Percentiles rank a stretch among this genome's conserved stretches.
Conservation (phyloP, 2,797 vertebrate genomes). For the Acanthiza pusilla region DNA sequence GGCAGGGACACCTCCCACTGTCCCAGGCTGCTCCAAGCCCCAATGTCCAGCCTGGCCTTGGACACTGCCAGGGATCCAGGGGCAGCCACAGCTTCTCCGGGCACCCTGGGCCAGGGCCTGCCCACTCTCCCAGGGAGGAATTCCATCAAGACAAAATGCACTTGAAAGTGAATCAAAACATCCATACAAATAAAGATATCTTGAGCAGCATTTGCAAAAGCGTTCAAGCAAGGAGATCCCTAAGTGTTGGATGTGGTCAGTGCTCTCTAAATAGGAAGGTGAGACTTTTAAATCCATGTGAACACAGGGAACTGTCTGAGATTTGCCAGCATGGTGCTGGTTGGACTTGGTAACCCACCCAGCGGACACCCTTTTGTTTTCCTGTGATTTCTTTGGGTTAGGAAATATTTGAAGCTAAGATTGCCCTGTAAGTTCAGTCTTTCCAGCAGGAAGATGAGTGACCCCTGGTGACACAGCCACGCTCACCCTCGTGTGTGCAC, state of each 20-base stretch:
- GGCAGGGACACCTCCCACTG: not conserved
- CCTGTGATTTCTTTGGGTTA: not conserved
- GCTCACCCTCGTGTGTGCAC: not conserved
- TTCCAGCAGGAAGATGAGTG: not conserved
- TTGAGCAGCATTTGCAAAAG: not conserved
- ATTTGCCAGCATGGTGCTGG: not conserved
- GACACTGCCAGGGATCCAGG: not conserved
- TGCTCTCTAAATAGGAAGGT: not conserved
- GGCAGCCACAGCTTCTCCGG: not conserved
- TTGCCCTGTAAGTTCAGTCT: not conserved
- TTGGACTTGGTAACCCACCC: not conserved
- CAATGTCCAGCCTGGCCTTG: fast-evolving
- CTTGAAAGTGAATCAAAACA: not conserved
- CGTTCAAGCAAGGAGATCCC: not conserved
- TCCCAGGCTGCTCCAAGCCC: not conserved
- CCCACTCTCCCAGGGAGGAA: not conserved
- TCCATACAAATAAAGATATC: not conserved
- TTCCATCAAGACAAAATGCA: not conserved
- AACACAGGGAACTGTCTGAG: not conserved
- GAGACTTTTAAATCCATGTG: not conserved
- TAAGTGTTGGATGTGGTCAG: not conserved
- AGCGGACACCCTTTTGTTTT: not conserved
- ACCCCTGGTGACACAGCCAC: not conserved
- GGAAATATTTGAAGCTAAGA: not conserved
- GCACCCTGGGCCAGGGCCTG: fast-evolving